These are phyloP conservation scores for Chaetorhynchus papuensis DNA, from an alignment of 2,113 vertebrate genomes.

Conservation along the genomic window DNA sequence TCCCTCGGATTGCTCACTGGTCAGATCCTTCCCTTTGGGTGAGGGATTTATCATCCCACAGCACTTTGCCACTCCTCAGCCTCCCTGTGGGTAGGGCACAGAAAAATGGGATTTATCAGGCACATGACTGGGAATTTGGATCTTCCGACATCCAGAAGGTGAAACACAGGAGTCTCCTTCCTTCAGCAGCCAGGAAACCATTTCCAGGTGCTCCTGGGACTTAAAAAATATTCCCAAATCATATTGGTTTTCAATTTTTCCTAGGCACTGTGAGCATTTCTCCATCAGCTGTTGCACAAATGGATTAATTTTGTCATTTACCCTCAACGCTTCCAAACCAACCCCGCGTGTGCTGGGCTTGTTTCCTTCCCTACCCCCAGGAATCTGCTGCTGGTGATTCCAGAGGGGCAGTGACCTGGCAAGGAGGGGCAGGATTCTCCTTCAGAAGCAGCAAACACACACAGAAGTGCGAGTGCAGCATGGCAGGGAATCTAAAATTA, in stretches of 20 bases:
- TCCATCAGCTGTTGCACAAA: not conserved
- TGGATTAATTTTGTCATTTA: accelerated
- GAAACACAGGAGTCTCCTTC: not conserved
- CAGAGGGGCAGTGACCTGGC: not conserved
- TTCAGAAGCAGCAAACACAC: not conserved
- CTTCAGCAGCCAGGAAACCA: not conserved
- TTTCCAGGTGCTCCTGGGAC: no score
- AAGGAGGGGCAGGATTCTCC: not conserved
- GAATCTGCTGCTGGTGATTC: accelerated
- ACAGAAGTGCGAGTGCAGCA: not conserved
- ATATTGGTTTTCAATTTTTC: accelerated
- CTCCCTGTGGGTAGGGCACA: not conserved
- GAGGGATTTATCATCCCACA: not conserved
- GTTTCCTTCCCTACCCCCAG: not conserved
- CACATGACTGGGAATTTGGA: accelerated
- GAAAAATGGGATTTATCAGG: not conserved
- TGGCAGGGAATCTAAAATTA: constrained; percentile 24
- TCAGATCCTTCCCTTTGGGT: not conserved
- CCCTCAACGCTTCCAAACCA: not conserved
- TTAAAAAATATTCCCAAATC: not conserved
- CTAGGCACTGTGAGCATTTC: accelerated
- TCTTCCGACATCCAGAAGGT: not conserved
- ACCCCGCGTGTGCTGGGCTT: accelerated
- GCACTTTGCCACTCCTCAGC: not conserved
- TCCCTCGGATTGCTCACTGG: not conserved